Evolutionary conservation across 2,113 vertebrate genomes (phyloP).

Genomic region (Maccullochella peelii): DNA sequence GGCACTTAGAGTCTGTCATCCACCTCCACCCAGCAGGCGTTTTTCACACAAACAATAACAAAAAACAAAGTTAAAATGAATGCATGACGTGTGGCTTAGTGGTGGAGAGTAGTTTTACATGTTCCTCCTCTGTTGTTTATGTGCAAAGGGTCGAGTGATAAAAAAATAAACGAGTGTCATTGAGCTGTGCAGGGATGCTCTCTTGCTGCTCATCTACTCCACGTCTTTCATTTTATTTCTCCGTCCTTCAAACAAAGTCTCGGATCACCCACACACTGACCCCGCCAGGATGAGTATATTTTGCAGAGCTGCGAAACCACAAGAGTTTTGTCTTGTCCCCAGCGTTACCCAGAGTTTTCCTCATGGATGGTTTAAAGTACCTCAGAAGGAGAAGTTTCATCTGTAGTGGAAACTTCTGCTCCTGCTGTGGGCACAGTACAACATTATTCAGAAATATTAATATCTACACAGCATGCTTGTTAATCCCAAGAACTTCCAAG

Average conservation of each 20-base stretch:
- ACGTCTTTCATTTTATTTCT: neutral
- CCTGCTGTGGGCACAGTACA: conserved; percentile 24
- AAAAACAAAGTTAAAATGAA: neutral
- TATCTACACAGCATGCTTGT: conserved; percentile 20
- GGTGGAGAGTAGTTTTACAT: neutral
- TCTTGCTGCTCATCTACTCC: neutral
- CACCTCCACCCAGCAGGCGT: neutral
- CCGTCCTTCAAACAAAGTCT: conserved; percentile 16
- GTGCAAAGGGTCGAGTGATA: neutral
- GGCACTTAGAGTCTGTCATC: conserved; percentile 22
- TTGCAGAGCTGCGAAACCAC: conserved; percentile 13
- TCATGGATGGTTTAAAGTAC: conserved; percentile 18
- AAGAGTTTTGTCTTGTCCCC: conserved; percentile 30
- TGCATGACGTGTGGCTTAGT: neutral
- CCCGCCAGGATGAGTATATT: conserved; percentile 29
- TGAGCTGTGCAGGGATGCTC: conserved; percentile 1
- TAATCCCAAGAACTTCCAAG: conserved; percentile 20
- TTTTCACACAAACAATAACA: conserved; percentile 5
- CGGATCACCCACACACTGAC: conserved; percentile 40
- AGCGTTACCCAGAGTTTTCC: conserved; percentile 25
- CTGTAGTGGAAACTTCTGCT: conserved; percentile 21
- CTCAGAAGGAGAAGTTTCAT: conserved; percentile 14
- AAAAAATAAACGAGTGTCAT: neutral
- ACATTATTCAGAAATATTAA: conserved; percentile 45
- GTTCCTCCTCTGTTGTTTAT: neutral